A percentile compares a stretch with the other conserved stretches of the same genome.
These are phyloP conservation scores for Drosophila prostipennis DNA, from an alignment of 2,888 invertebrate species.

Conservation along the genomic window DNA sequence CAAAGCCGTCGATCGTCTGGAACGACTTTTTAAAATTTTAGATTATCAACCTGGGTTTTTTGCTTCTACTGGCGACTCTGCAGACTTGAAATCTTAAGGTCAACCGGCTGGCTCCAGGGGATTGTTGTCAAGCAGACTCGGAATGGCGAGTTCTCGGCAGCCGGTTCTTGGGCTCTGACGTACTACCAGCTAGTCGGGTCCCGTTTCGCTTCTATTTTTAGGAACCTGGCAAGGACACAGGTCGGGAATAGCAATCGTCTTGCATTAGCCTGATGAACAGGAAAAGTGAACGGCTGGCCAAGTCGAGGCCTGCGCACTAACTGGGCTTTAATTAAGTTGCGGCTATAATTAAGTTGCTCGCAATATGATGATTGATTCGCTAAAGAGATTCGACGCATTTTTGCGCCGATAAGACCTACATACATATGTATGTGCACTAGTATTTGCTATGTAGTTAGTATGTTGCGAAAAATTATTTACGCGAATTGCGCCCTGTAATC, in stretches of 20 bases:
- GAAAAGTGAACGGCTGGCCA: constrained; percentile 9
- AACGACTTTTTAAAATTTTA: constrained; percentile 20
- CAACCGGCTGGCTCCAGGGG: constrained; percentile 60
- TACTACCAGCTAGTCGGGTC: constrained; percentile 19
- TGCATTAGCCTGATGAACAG: constrained; percentile 37
- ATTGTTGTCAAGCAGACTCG: constrained; percentile 20
- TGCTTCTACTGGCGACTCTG: constrained; percentile 11
- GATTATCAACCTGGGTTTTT: constrained; percentile 18
- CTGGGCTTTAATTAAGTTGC: constrained; percentile 37
- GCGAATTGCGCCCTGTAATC: constrained; percentile 9
- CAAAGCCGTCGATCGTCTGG: background rate
- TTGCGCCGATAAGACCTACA: constrained; percentile 27
- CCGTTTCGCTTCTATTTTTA: constrained; percentile 32
- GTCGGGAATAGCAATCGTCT: constrained; percentile 10
- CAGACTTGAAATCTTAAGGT: constrained; percentile 54
- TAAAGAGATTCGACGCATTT: constrained; percentile 1
- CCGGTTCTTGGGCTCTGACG: constrained; percentile 29
- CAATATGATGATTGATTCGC: constrained; percentile 37
- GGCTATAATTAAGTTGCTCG: constrained; percentile 36
- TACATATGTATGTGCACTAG: background rate
- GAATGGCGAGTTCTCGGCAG: constrained; percentile 11
- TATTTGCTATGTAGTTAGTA: constrained; percentile 5
- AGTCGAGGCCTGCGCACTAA: constrained; percentile 37
- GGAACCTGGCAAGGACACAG: constrained; percentile 17
- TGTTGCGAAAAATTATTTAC: constrained; percentile 43